Percentiles rank a stretch among this genome's conserved stretches.
phyloP scores from a whole-genome alignment of 2,888 invertebrate genomes.

The Plusia festucae region DNA sequence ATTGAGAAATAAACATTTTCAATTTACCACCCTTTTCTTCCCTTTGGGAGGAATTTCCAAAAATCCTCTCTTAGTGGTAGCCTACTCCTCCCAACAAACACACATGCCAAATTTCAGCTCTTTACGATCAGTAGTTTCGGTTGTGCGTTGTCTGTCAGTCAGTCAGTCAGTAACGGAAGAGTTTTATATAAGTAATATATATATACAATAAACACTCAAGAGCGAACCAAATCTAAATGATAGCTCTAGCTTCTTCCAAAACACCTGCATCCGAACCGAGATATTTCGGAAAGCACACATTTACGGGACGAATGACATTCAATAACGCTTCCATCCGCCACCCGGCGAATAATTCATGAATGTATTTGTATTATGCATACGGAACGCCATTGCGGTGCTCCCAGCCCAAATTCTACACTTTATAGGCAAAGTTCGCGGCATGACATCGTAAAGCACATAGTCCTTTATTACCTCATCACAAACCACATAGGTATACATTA shows the following conservation, averaged over 20 bases:
- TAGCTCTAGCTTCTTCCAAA: constrained; percentile 38
- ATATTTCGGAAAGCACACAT: constrained; percentile 59
- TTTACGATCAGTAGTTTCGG: too few relatives aligned
- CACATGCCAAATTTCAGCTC: too few relatives aligned
- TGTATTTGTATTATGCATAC: constrained; percentile 63
- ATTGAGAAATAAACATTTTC: too few relatives aligned
- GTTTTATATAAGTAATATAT: not conserved
- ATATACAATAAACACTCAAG: not conserved
- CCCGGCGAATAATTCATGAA: constrained; percentile 60
- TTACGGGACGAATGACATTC: constrained; percentile 60
- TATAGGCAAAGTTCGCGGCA: constrained; percentile 58
- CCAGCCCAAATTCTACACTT: constrained; percentile 54
- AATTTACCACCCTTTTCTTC: too few relatives aligned
- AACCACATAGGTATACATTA: constrained; percentile 47
- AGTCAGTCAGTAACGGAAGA: too few relatives aligned
- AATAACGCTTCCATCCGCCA: constrained; percentile 59
- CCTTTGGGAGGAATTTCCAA: too few relatives aligned
- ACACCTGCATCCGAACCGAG: constrained; percentile 54
- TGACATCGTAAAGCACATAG: constrained; percentile 54
- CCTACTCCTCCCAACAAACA: too few relatives aligned
- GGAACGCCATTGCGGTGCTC: constrained; percentile 50
- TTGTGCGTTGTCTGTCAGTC: too few relatives aligned
- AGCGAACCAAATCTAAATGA: constrained; percentile 29
- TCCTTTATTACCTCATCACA: constrained; percentile 56
- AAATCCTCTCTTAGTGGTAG: too few relatives aligned